Base-by-base conservation (phyloP, 2,888 invertebrate species). In the Lottia scabra region DNA sequence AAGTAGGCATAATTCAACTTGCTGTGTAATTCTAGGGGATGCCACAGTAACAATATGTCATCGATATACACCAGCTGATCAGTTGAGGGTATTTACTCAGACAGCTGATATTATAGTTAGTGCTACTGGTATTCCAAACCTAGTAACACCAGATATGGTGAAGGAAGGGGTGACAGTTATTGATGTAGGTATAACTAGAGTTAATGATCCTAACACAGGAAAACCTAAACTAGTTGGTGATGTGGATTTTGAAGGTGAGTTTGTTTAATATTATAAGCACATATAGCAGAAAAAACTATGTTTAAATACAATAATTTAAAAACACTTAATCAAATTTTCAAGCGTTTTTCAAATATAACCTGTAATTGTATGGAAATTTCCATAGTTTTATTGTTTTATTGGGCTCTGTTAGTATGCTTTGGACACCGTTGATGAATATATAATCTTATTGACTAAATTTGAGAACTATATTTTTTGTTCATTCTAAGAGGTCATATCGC, bases 31-130 rank as follows among this genome's bases (percentile, higher is more conserved):
- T 64, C n/a, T 67, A 88, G 88, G 95, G 91, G 96, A 97, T 86
- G 95, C 96, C 19, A 97, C 96, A 0, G 95, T 96, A 0, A 95
- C 95, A 0, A 93, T 97, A 76, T 97, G 97, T 85, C 97, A 97
- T 89, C 92, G 96, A 23, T 93, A 94, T 89, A 97, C 97, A 0
- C 96, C 96, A 0, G 92, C 91, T 0, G 93, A 94, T 67, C 93
- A 96, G 85, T 90, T 97, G 74, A 92, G 92, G 19, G 91, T 91
- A 70, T 93, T 92, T 86, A 94, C 94, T 68, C 92, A 92, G 79
- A 91, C 92, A 77, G 95, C 95, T 26, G 95, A 96, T 86, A 93
- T 96, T 74, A 91, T 96, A 71, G 92, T 96, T 15, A 92, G 93
- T 71, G 95, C 95, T 5, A 93, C 94, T 78, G 95, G 94, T 91